Percentiles rank a stretch among this genome's conserved stretches.
phyloP scores from a whole-genome alignment of 64 coral and sea anemone genomes.

The Actinia equina region DNA sequence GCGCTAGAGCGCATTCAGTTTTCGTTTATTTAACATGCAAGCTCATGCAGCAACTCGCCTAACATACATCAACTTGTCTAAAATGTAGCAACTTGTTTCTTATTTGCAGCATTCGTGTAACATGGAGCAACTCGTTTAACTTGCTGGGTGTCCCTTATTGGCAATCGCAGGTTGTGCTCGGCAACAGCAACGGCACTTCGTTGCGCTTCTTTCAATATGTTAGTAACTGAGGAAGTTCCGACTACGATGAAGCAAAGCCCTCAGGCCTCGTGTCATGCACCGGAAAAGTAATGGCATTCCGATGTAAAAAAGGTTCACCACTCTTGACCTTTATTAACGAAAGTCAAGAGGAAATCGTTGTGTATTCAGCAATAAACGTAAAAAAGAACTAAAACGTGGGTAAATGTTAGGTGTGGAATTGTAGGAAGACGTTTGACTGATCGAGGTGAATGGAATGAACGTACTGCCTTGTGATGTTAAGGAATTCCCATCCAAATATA shows the following conservation, averaged over 20 bases:
- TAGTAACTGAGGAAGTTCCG: neutral
- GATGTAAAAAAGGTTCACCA: neutral
- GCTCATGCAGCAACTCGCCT: too few relatives aligned
- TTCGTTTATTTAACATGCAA: too few relatives aligned
- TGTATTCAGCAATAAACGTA: neutral
- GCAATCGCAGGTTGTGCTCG: neutral
- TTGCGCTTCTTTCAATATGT: neutral
- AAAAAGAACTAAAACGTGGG: neutral
- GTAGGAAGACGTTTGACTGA: too few relatives aligned
- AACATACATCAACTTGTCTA: too few relatives aligned
- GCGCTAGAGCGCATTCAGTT: too few relatives aligned
- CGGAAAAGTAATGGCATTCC: neutral
- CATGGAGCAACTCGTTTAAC: too few relatives aligned
- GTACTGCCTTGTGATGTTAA: neutral
- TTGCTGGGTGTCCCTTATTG: neutral
- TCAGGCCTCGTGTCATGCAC: neutral
- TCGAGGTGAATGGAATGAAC: too few relatives aligned
- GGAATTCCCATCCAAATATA: neutral
- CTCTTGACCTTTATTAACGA: conserved; percentile 1
- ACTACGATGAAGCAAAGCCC: neutral
- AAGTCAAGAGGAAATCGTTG: neutral
- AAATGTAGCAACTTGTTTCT: too few relatives aligned
- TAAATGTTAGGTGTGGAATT: too few relatives aligned
- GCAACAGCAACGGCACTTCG: neutral
- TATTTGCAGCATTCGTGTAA: too few relatives aligned